Percentiles rank a stretch among this genome's conserved stretches.
These are phyloP conservation scores for Amblyteles armatorius DNA, from an alignment of 2,888 invertebrate genomes.

Conservation along the genomic window DNA sequence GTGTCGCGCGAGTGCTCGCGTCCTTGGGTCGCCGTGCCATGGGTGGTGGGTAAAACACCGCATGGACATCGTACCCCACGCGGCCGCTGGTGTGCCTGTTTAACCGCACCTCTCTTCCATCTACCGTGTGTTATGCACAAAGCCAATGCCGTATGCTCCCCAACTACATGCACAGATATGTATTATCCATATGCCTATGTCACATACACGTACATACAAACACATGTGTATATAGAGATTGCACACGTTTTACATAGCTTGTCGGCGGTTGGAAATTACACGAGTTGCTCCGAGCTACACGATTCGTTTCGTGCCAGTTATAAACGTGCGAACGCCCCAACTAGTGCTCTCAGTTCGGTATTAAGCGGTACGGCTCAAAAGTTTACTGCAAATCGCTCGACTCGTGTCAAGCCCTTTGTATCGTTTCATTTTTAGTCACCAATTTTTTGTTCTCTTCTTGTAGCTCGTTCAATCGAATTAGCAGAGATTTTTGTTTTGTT, in stretches of 20 bases:
- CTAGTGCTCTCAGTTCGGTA: slow-evolving; percentile 46
- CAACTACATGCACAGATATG: slow-evolving; percentile 25
- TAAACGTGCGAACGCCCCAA: slow-evolving; percentile 65
- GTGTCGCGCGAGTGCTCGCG: slow-evolving; percentile 47
- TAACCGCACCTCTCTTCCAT: slow-evolving; percentile 22
- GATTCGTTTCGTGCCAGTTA: slow-evolving; percentile 59
- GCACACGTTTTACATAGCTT: slow-evolving; percentile 43
- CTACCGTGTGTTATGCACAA: slow-evolving; percentile 19
- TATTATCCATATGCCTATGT: background rate
- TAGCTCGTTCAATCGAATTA: background rate
- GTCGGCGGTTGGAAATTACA: slow-evolving; percentile 58
- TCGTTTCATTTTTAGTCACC: background rate
- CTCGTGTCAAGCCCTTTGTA: slow-evolving; percentile 3
- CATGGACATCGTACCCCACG: slow-evolving; percentile 52
- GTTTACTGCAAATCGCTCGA: slow-evolving; percentile 17
- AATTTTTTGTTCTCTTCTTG: background rate
- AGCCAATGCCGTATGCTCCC: slow-evolving; percentile 9
- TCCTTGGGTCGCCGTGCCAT: slow-evolving; percentile 45
- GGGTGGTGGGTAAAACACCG: slow-evolving; percentile 48
- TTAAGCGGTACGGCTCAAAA: slow-evolving; percentile 23
- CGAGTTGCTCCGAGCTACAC: slow-evolving; percentile 53
- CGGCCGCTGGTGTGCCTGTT: slow-evolving; percentile 15
- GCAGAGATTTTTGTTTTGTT: background rate
- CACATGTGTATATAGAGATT: slow-evolving; percentile 13
- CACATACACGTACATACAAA: background rate